A percentile compares a stretch with the other conserved stretches of the same genome.
These are phyloP conservation scores for Eudemis profundana DNA, from an alignment of 2,888 invertebrate species.

Conservation along the genomic window DNA sequence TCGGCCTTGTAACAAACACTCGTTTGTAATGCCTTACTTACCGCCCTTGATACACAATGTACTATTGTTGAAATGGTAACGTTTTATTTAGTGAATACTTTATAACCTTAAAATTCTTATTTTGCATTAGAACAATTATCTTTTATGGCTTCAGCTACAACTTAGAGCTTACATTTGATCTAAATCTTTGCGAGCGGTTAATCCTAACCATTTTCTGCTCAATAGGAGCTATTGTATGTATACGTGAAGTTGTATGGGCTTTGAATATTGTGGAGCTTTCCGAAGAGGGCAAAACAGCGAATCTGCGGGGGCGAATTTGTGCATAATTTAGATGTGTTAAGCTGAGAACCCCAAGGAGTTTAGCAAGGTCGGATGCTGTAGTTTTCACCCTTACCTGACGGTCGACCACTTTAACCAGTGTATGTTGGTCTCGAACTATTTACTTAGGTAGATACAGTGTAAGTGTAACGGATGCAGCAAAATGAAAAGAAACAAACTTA, in stretches of 20 bases:
- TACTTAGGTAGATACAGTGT: slow-evolving; percentile 8
- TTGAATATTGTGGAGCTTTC: slow-evolving; percentile 14
- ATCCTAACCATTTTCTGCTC: slow-evolving; percentile 1
- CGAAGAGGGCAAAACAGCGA: slow-evolving; percentile 8
- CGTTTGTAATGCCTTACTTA: too few relatives aligned
- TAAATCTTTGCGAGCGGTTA: slow-evolving; percentile 8
- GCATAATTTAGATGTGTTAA: slow-evolving; percentile 34
- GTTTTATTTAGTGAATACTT: too few relatives aligned
- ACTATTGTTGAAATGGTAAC: too few relatives aligned
- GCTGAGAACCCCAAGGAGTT: slow-evolving; percentile 34
- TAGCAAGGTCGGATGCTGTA: slow-evolving; percentile 13
- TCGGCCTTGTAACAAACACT: too few relatives aligned
- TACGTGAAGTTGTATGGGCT: background rate
- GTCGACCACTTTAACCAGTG: background rate
- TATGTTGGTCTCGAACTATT: slow-evolving; percentile 9
- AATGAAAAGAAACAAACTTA: slow-evolving; percentile 40
- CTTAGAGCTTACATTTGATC: background rate
- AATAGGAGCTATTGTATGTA: slow-evolving; percentile 3
- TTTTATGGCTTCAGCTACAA: too few relatives aligned
- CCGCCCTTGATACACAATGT: too few relatives aligned
- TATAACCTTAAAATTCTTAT: too few relatives aligned
- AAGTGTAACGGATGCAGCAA: slow-evolving; percentile 36
- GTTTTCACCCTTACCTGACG: slow-evolving; percentile 1
- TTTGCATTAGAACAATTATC: too few relatives aligned
- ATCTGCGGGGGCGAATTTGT: slow-evolving; percentile 10